phyloP scores from a whole-genome alignment of 2,888 invertebrate genomes.

The Pachliopta kotzebuea region DNA sequence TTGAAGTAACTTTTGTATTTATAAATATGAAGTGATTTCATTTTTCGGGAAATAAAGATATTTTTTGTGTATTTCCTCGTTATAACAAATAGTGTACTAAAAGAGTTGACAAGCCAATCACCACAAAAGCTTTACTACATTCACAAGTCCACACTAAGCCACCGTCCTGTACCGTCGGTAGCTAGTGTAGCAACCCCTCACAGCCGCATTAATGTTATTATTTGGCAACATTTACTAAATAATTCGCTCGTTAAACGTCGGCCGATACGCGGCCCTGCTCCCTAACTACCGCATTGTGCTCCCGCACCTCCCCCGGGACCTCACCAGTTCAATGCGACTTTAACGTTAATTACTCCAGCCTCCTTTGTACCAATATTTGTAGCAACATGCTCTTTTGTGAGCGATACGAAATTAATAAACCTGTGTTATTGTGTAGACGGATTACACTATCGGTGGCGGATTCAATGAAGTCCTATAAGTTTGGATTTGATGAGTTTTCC shows the following conservation, averaged over 20 bases:
- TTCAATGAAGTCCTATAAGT: slow-evolving; percentile 55
- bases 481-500: slow-evolving; percentile 57
- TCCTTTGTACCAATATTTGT: slow-evolving; percentile 71
- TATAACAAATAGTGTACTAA: too few relatives aligned
- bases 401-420: slow-evolving; percentile 67
- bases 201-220: slow-evolving; percentile 74
- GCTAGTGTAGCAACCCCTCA: slow-evolving; percentile 38
- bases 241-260: slow-evolving; percentile 78
- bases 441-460: slow-evolving; percentile 56
- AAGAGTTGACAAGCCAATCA: too few relatives aligned
- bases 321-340: slow-evolving; percentile 66
- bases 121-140: too few relatives aligned
- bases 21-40: too few relatives aligned
- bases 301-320: slow-evolving; percentile 56
- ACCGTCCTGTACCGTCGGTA: neutral
- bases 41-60: too few relatives aligned
- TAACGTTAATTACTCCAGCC: slow-evolving; percentile 67
- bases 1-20: too few relatives aligned
- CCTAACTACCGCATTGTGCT: slow-evolving; percentile 76
- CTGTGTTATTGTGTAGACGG: slow-evolving; percentile 48
- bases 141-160: slow-evolving; percentile 5
- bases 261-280: slow-evolving; percentile 60
- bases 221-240: slow-evolving; percentile 80
- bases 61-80: too few relatives aligned
- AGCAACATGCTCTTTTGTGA: slow-evolving; percentile 72